Evolutionary conservation across 2,888 invertebrate species (phyloP).

Genomic region (Hirtodrosophila cameraria): DNA sequence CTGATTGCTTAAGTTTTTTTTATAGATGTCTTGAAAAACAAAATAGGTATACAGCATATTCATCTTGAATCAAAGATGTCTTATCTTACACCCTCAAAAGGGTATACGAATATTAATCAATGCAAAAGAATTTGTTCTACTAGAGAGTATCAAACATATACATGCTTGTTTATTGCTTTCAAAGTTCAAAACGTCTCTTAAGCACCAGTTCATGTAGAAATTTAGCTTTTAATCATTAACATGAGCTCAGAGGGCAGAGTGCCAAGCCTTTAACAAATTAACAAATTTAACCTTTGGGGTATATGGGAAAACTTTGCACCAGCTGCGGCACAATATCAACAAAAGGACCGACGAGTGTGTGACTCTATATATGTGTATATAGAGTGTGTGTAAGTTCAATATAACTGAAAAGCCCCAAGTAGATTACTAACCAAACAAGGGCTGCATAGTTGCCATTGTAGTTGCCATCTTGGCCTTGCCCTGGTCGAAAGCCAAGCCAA

Average conservation of each 20-base stretch:
- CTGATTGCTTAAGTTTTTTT: no score
- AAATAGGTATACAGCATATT: no score
- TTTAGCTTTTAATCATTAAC: conserved; percentile 26
- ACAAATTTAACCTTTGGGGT: conserved; percentile 66
- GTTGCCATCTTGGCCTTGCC: conserved; percentile 57
- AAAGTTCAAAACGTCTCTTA: conserved; percentile 11
- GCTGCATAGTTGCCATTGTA: conserved; percentile 55
- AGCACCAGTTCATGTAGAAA: conserved; percentile 15
- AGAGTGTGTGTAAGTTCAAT: conserved; percentile 27
- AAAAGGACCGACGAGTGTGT: conserved; percentile 30
- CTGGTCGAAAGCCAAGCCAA: conserved; percentile 45
- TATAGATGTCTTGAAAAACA: no score
- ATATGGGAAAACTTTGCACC: conserved; percentile 68
- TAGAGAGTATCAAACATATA: no score
- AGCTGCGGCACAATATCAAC: conserved; percentile 68
- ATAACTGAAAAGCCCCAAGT: conserved; percentile 56
- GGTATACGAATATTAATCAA: no score
- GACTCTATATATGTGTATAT: conserved; percentile 1
- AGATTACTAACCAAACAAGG: conserved; percentile 69
- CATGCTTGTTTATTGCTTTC: no score
- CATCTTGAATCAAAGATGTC: no score
- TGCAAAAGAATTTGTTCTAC: no score
- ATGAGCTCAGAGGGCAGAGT: conserved; percentile 18
- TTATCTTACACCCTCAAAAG: no score
- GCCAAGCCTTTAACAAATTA: conserved; percentile 68